Evolutionary conservation across 2,113 vertebrate genomes (phyloP), one percentile per base, ranked within the genome.

Genomic region (Lamprotornis superbus): DNA sequence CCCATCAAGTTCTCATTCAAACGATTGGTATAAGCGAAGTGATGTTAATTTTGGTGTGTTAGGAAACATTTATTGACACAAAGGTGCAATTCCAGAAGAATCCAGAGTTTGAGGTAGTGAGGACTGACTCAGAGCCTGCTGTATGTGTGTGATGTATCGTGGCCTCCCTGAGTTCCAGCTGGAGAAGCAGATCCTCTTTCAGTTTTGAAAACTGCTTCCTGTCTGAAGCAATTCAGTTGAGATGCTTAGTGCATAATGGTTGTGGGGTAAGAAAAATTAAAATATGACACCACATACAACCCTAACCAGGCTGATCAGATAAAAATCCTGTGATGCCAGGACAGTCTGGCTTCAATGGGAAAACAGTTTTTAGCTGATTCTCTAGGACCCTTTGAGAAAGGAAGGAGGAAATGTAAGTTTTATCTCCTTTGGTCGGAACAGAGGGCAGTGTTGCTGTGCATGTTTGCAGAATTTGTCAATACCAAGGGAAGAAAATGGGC

Each of bases 401-500:
- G 60, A 78, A 65, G 52, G 35, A 67, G 33, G 28, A 76, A 35
- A 17, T 28, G 8, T 13, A 53, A 63, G 42, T 50, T 69, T 81
- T 81, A 15, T 57, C 71, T 85, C n/a, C 46, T 78, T 60, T 39
- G 59, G 46, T 74, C 67, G 53, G 35, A 46, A 56, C n/a, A 3
- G 53, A 87, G 82, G 82, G 57, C 85, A 77, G 79, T 1, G 0
- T 68, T 60, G 74, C 64, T 25, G 6, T 78, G 57, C 3, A 1
- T 17, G 40, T 64, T 83, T 28, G 52, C 61, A 84, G 67, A 97
- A 89, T 70, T 93, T 93, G 44, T 71, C 67, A 42, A 40, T 94
- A 82, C 15, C 3, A 15, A 80, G 69, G 55, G 40, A 93, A 87
- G 65, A 95, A 90, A 96, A 91, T 64, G 94, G 74, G 92, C 97